Evolutionary conservation across 2,888 invertebrate genomes (phyloP).

Genomic region (Sabellastarte sp.): DNA sequence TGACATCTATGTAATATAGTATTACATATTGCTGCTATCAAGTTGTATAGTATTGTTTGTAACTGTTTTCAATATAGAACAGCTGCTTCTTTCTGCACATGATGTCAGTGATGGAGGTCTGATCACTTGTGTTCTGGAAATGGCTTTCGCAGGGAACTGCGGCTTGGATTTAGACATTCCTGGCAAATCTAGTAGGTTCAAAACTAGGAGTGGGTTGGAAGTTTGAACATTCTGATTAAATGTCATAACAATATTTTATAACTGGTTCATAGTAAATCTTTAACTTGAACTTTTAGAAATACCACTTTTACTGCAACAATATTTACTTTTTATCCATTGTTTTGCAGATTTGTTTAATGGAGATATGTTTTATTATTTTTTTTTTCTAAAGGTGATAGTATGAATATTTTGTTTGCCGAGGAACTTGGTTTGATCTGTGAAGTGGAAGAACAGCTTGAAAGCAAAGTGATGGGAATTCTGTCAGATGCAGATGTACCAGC

Average conservation of each 20-base stretch:
- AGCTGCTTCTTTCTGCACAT: constrained; percentile 70
- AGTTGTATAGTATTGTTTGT: too few relatives aligned
- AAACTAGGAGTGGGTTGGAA: too few relatives aligned
- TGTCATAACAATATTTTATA: too few relatives aligned
- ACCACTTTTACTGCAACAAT: too few relatives aligned
- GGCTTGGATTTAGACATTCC: constrained; percentile 65
- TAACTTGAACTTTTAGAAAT: too few relatives aligned
- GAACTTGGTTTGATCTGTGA: constrained; percentile 60
- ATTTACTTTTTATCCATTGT: too few relatives aligned
- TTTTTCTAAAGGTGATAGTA: neutral
- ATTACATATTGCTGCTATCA: too few relatives aligned
- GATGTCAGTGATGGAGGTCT: constrained; percentile 97
- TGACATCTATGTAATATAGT: neutral
- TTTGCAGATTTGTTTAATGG: too few relatives aligned
- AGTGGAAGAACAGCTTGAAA: constrained; percentile 37
- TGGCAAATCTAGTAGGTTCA: too few relatives aligned
- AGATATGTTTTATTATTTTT: too few relatives aligned
- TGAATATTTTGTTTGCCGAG: constrained; percentile 57
- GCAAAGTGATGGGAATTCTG: constrained; percentile 35
- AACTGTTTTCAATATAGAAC: neutral
- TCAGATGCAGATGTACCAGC: constrained; percentile 37
- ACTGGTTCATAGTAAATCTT: too few relatives aligned
- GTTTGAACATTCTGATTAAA: too few relatives aligned
- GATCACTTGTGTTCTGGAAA: constrained; percentile 84
- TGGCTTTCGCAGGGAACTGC: constrained; percentile 91